Evolutionary conservation across 2,113 vertebrate genomes (phyloP), one percentile per base, ranked within the genome.

Genomic region (Proterorhinus semilunaris): DNA sequence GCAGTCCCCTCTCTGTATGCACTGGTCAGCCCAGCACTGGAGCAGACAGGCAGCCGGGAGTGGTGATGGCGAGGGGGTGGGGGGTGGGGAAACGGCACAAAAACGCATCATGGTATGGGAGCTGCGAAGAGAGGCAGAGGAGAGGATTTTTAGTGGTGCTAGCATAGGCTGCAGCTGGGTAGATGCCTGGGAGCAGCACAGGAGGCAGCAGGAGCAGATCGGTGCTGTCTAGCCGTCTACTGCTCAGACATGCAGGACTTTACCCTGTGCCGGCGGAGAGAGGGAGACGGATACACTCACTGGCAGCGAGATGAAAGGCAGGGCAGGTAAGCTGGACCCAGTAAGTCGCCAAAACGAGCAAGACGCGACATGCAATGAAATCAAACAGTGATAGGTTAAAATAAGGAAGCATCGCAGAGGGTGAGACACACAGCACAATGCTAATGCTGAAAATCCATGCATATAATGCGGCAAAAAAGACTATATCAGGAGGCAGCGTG

Each of bases 221-320:
- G 85, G 78, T 80, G 80, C 81, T 74, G 88, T 87, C 88, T 89
- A 67, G 90, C 86, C 81, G 86, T 91, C 87, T 89, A 82, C 82
- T 89, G 87, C 82, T 90, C 90, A 90, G 89, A 90, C 90, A 90
- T 89, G 85, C 88, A 87, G 85, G 90, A 87, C 84, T 83, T 68
- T 81, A 87, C 85, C 86, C 86, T 86, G 77, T 82, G 85, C 75
- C 84, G 74, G 50, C 69, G 63, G 64, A 72, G 62, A 75, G 84
- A 84, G 76, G 61, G 76, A 62, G 71, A 69, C 62, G 69, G 69
- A 64, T 65, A 62, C 43, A 55, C 49, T 43, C 46, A 49, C 63
- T 59, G 61, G 62, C 58, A 15, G 27, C 47, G 10, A 82, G 71
- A 81, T 76, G 61, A 63, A 66, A 83, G 69, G 65, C 42, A 83